Conservation (phyloP, 2,113 vertebrate species). For the Vireo altiloquus region DNA sequence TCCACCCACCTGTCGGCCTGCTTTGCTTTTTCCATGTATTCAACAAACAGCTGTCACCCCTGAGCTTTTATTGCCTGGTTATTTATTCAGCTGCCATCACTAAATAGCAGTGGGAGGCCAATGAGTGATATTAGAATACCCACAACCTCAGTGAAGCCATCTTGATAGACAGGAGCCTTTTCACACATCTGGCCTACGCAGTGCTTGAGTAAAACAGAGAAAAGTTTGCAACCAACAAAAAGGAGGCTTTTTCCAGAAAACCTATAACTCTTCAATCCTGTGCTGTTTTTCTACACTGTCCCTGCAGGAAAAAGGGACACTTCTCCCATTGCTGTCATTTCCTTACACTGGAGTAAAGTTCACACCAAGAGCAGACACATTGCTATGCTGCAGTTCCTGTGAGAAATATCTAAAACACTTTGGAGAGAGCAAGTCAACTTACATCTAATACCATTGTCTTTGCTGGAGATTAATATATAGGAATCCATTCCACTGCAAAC, state of each 20-base stretch:
- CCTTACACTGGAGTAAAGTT: background rate
- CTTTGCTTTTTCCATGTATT: background rate
- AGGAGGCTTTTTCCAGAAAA: background rate
- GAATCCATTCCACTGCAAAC: background rate
- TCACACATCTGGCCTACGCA: background rate
- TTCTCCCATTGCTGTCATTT: background rate
- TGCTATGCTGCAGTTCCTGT: background rate
- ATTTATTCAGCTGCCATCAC: constrained; percentile 48
- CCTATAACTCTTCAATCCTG: background rate
- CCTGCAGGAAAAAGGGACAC: background rate
- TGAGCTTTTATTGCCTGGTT: constrained; percentile 42
- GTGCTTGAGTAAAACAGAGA: background rate
- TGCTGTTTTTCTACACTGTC: background rate
- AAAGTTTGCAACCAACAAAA: background rate
- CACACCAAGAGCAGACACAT: background rate
- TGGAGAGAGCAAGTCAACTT: background rate
- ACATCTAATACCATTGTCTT: background rate
- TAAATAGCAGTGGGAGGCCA: constrained; percentile 33
- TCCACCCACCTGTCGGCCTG: background rate
- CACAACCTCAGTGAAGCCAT: background rate
- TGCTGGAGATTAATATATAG: background rate
- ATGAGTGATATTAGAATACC: constrained; percentile 1
- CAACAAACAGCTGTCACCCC: constrained; percentile 42
- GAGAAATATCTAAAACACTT: background rate
- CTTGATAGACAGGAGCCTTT: background rate